phyloP scores from a whole-genome alignment of 2,113 vertebrate species.

The Cynopterus brachyotis region DNA sequence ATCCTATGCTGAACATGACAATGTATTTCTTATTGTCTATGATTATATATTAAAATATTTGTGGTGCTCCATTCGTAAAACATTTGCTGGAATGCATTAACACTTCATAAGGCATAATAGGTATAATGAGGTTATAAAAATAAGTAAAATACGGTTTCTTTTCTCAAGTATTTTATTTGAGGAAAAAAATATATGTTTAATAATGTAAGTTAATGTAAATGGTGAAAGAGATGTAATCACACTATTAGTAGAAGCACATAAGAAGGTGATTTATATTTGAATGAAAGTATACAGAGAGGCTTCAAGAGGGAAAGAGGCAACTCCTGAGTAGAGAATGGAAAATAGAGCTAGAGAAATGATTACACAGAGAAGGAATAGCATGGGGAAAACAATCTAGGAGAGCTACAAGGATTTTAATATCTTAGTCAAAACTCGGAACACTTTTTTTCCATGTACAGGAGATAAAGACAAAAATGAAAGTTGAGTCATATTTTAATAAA shows the following conservation, averaged over 20 bases:
- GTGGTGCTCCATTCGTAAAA: background rate
- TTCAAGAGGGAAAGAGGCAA: background rate
- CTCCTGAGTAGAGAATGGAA: background rate
- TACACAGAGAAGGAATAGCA: background rate
- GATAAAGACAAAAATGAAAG: background rate
- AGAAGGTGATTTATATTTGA: background rate
- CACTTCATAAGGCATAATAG: slow-evolving; percentile 24
- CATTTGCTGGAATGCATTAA: slow-evolving; percentile 30
- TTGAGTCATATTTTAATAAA: background rate
- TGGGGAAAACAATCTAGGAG: background rate
- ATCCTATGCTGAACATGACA: background rate
- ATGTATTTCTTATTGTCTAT: background rate
- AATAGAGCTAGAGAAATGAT: no score
- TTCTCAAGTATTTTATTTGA: slow-evolving; percentile 38
- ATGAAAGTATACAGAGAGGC: background rate
- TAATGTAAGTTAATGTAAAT: background rate
- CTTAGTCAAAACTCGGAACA: background rate
- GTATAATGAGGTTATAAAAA: slow-evolving; percentile 47
- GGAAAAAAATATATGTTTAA: background rate
- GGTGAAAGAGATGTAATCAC: background rate
- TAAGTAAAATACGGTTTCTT: slow-evolving; percentile 23
- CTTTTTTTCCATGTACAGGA: background rate
- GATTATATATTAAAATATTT: slow-evolving; percentile 21
- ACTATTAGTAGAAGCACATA: background rate
- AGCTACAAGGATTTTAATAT: background rate